phyloP scores from a whole-genome alignment of 1,140 invertebrate genomes.

The Zaprionus taronus region DNA sequence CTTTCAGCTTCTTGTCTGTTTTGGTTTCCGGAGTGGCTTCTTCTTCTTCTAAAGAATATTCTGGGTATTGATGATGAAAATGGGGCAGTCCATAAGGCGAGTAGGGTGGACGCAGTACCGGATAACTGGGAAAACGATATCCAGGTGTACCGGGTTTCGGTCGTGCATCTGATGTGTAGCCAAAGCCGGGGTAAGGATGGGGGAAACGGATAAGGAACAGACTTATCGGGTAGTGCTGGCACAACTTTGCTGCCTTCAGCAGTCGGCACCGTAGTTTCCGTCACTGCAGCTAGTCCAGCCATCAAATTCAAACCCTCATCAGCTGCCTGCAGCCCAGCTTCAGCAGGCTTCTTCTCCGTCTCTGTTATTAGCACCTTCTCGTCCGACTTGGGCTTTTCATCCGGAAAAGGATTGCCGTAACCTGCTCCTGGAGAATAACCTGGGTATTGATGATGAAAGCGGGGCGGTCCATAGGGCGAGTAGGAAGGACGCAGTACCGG shows the following conservation, averaged over 20 bases:
- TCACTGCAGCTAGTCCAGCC: not conserved
- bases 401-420: conserved; percentile 6
- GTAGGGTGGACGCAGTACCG: conserved; percentile 24
- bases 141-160: not conserved
- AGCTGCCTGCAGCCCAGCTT: conserved; percentile 1
- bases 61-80: conserved; percentile 4
- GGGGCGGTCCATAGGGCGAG: conserved; percentile 36
- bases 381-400: not conserved
- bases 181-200: not conserved
- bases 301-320: not conserved
- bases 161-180: not conserved
- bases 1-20: not conserved
- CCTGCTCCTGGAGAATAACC: conserved; percentile 1
- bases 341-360: conserved; percentile 19
- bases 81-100: conserved; percentile 34
- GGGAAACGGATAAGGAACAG: conserved; percentile 15
- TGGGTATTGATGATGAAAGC: not conserved
- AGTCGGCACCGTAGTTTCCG: no score
- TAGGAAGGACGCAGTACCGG: conserved; percentile 21
- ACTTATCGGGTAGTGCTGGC: conserved; percentile 25
- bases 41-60: not conserved
- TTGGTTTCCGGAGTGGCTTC: not conserved
- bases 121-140: conserved; percentile 4
- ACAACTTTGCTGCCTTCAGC: conserved; percentile 40
- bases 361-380: not conserved